phyloP scores from a whole-genome alignment of 2,797 vertebrate genomes.

The Oreochromis grahami region DNA sequence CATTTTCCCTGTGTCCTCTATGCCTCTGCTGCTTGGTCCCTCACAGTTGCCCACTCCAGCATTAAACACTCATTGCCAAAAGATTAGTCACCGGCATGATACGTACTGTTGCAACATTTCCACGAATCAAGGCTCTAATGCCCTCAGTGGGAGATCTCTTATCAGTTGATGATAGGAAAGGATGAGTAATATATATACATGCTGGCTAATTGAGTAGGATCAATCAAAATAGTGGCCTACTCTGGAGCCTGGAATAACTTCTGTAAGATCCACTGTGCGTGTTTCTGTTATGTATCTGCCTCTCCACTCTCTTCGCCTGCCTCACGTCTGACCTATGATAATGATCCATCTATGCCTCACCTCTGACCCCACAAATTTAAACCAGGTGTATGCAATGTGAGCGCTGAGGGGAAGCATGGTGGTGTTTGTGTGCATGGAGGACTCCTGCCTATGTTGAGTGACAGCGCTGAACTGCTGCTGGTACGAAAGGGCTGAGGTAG shows the following conservation, averaged over 20 bases:
- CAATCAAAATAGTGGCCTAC: slow-evolving; percentile 22
- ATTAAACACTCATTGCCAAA: not conserved
- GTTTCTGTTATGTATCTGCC: slow-evolving; percentile 12
- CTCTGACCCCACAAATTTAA: slow-evolving; percentile 61
- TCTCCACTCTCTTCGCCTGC: slow-evolving; percentile 19
- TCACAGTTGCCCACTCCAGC: not conserved
- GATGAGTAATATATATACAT: slow-evolving; percentile 26
- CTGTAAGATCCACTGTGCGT: not conserved
- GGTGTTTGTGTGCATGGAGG: slow-evolving; percentile 48
- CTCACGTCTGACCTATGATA: slow-evolving; percentile 58
- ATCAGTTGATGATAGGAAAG: slow-evolving; percentile 35
- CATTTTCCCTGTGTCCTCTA: not conserved
- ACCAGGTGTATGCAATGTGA: slow-evolving; percentile 57
- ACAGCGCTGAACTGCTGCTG: slow-evolving; percentile 50
- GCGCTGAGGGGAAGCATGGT: not conserved
- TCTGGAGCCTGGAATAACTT: not conserved
- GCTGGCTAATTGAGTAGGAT: slow-evolving; percentile 36
- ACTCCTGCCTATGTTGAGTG: slow-evolving; percentile 57
- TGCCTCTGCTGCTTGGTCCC: not conserved
- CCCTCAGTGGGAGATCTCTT: slow-evolving; percentile 8
- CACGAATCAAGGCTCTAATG: not conserved
- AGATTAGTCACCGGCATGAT: slow-evolving; percentile 1
- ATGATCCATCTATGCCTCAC: slow-evolving; percentile 58
- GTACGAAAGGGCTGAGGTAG: slow-evolving; percentile 17
- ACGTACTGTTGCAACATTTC: not conserved